Conservation (phyloP, 2,797 vertebrate species). For the Oreochromis grahami region DNA sequence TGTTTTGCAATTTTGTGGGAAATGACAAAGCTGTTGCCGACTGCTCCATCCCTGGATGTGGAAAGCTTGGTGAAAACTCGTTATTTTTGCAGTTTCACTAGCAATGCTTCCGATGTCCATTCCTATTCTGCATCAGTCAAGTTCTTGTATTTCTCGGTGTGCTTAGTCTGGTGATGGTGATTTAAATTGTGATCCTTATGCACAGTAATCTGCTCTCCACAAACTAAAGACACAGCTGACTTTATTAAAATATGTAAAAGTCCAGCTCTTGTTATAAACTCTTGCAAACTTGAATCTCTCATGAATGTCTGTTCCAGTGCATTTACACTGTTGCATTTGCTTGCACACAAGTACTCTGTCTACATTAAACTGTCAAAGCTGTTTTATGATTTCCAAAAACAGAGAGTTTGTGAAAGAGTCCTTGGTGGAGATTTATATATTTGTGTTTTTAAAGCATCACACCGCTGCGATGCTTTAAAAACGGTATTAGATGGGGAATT, state of each 20-base stretch:
- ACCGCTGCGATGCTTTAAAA: rapidly evolving
- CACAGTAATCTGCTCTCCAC: neutral
- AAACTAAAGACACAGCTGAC: neutral
- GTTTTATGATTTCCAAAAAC: neutral
- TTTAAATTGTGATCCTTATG: neutral
- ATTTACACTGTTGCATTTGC: neutral
- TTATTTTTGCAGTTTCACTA: neutral
- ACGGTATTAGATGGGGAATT: rapidly evolving
- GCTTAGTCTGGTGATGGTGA: neutral
- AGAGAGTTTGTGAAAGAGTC: neutral
- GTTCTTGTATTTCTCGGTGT: neutral
- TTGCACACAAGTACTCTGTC: neutral
- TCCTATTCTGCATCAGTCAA: neutral
- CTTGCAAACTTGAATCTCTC: rapidly evolving
- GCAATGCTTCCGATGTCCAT: neutral
- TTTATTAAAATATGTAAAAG: neutral
- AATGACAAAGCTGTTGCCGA: neutral
- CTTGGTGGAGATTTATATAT: neutral
- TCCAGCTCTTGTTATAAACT: neutral
- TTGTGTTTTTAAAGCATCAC: neutral
- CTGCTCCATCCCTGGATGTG: neutral
- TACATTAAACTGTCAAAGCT: neutral
- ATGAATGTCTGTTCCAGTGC: neutral
- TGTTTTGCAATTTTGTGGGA: neutral
- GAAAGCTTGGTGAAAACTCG: neutral